phyloP scores from a whole-genome alignment of 2,797 vertebrate genomes.

The Cryptoblepharus egeriae region DNA sequence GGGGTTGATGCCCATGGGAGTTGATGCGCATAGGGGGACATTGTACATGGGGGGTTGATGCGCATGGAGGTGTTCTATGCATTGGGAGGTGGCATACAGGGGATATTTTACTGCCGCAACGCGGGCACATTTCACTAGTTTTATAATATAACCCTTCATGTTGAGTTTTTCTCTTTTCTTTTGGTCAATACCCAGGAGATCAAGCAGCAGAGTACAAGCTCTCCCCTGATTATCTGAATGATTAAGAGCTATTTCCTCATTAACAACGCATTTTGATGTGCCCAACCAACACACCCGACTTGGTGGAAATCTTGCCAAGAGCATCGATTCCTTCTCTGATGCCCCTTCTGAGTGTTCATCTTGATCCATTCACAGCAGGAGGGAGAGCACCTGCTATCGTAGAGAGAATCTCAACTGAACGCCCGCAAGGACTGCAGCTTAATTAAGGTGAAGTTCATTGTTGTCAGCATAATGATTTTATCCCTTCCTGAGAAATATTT shows the following conservation, averaged over 20 bases:
- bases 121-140: too few relatives aligned
- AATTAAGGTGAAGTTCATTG: not conserved
- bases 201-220: slow-evolving; percentile 27
- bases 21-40: too few relatives aligned
- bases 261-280: slow-evolving; percentile 48
- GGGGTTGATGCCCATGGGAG: too few relatives aligned
- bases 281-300: slow-evolving; percentile 31
- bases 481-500: not conserved
- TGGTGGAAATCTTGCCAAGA: slow-evolving; percentile 48
- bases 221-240: slow-evolving; percentile 43
- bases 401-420: not conserved
- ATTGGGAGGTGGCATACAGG: too few relatives aligned
- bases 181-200: not conserved
- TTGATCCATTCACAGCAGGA: slow-evolving; percentile 1
- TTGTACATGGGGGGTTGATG: too few relatives aligned
- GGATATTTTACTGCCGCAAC: too few relatives aligned
- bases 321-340: slow-evolving; percentile 36
- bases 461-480: not conserved
- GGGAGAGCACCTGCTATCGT: not conserved
- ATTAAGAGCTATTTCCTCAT: slow-evolving; percentile 51
- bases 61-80: too few relatives aligned
- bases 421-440: not conserved
- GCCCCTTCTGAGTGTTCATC: slow-evolving; percentile 31
- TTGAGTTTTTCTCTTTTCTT: not conserved
- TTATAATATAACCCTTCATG: not conserved